Conservation (phyloP, 2,888 invertebrate genomes). For the Meghimatium bilineatum region DNA sequence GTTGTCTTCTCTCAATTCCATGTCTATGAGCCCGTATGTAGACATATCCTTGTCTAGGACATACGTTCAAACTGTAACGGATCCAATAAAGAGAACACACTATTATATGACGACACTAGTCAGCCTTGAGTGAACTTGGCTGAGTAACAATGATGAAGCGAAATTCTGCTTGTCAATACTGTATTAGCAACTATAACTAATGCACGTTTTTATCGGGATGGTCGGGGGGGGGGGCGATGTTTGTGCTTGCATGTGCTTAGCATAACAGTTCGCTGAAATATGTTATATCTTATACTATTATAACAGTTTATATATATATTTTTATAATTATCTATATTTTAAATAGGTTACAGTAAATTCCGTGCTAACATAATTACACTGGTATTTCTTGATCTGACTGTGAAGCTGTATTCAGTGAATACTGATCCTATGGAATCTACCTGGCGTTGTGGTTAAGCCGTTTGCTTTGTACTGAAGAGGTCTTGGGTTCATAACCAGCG, state of each 20-base stretch:
- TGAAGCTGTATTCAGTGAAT: too few species aligned
- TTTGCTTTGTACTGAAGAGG: too few species aligned
- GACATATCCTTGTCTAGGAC: not conserved
- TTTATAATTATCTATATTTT: not conserved
- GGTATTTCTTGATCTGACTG: too few species aligned
- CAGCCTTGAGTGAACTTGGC: not conserved
- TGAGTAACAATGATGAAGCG: slow-evolving; percentile 16
- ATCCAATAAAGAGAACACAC: not conserved
- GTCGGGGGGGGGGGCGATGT: not conserved
- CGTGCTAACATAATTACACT: not conserved
- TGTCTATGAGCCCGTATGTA: not conserved
- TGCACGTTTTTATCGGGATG: not conserved
- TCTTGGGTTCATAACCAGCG: too few species aligned
- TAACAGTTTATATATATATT: not conserved
- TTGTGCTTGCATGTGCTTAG: not conserved
- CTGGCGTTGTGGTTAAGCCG: too few species aligned
- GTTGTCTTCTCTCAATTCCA: not conserved
- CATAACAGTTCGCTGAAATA: not conserved
- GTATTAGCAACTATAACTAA: not conserved
- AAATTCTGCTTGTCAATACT: slow-evolving; percentile 1
- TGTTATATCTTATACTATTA: not conserved
- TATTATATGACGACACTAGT: not conserved
- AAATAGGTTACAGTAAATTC: not conserved
- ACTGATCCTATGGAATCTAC: too few species aligned
- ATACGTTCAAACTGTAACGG: not conserved